Percentiles rank a stretch among this genome's conserved stretches.
Conservation (phyloP, 2,888 invertebrate species). For the Cephus nigrinus region DNA sequence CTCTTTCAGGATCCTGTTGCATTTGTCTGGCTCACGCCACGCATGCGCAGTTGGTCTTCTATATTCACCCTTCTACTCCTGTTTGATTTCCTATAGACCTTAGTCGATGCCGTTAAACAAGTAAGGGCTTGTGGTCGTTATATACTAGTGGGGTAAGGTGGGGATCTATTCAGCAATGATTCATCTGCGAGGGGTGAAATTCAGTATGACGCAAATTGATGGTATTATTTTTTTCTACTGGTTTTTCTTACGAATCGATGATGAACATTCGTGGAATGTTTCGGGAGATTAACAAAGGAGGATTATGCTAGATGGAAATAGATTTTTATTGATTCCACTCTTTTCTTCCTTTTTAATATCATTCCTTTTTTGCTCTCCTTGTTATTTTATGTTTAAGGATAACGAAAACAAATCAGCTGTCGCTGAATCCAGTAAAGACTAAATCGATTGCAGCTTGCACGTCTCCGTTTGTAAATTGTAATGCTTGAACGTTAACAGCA, state of each 20-base stretch:
- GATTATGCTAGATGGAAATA: not conserved
- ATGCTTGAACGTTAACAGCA: conserved; percentile 83
- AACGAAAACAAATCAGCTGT: conserved; percentile 41
- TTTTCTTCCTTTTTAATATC: not conserved
- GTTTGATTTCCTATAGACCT: not conserved
- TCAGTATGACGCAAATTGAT: not conserved
- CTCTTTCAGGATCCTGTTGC: not conserved
- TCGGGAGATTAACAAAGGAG: not conserved
- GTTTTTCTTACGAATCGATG: not conserved
- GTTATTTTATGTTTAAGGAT: not conserved
- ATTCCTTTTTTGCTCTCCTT: not conserved
- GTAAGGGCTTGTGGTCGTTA: not conserved
- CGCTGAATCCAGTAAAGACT: conserved; percentile 76
- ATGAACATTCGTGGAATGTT: not conserved
- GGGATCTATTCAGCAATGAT: not conserved
- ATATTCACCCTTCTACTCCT: not conserved
- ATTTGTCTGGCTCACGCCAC: not conserved
- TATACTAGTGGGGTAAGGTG: not conserved
- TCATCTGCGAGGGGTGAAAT: not conserved
- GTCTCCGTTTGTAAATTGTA: conserved; percentile 85
- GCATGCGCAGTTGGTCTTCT: not conserved
- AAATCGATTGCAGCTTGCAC: conserved; percentile 92
- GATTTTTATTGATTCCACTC: not conserved
- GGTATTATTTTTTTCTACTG: not conserved
- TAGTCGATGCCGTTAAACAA: not conserved